Percentiles rank a stretch among this genome's conserved stretches.
Evolutionary conservation across 2,888 invertebrate species (phyloP).

Genomic region (Steromphala cineraria): DNA sequence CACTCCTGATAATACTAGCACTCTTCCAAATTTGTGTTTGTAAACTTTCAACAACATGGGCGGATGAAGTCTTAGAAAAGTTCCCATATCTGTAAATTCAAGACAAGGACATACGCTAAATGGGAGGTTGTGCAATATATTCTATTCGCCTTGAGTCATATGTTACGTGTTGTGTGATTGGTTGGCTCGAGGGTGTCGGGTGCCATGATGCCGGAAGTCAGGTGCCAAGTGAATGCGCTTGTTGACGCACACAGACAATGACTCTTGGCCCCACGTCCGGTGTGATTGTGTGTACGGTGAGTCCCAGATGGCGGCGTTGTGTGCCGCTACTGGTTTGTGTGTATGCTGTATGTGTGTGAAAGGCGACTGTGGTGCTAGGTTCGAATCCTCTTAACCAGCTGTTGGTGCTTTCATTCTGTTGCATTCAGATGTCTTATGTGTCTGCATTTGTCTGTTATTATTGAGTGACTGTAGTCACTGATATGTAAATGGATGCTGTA

Average conservation of each 20-base stretch:
- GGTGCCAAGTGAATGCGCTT: not conserved
- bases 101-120: not conserved
- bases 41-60: too few species aligned
- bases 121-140: not conserved
- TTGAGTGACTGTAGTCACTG: not conserved
- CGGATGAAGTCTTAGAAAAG: too few species aligned
- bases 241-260: not conserved
- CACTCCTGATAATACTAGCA: not conserved
- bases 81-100: too few species aligned
- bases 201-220: not conserved
- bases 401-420: not conserved
- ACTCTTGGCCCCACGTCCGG: not conserved
- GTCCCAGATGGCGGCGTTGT: too few species aligned
- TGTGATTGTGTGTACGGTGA: not conserved
- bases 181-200: not conserved
- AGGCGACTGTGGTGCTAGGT: not conserved
- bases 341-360: not conserved
- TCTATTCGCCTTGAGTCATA: not conserved
- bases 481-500: not conserved
- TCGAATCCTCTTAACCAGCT: constrained; percentile 1
- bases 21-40: not conserved
- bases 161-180: not conserved
- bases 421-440: not conserved
- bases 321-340: not conserved
- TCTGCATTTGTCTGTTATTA: not conserved